These are phyloP conservation scores for Linnaemya tessellans DNA, from an alignment of 2,888 invertebrate species.

Conservation along the genomic window DNA sequence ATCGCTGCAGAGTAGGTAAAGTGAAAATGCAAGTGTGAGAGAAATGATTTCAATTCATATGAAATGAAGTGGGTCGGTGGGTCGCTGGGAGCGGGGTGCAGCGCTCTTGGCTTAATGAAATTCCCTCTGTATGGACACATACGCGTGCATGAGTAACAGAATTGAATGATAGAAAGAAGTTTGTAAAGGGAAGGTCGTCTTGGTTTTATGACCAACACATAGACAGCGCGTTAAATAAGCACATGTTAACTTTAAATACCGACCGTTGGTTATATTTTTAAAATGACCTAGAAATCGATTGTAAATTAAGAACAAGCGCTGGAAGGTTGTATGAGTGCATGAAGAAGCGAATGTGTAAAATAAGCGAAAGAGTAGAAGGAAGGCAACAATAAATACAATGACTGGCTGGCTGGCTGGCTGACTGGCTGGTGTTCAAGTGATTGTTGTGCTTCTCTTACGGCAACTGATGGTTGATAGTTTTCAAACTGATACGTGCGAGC, in stretches of 20 bases:
- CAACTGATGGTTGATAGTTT: slow-evolving; percentile 12
- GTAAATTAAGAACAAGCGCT: slow-evolving; percentile 64
- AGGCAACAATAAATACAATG: background rate
- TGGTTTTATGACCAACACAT: slow-evolving; percentile 17
- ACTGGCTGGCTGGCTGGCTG: background rate
- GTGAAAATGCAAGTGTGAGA: slow-evolving; percentile 7
- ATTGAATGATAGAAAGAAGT: background rate
- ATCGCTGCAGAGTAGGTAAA: slow-evolving; percentile 22
- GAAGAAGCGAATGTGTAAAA: background rate
- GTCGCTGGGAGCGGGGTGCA: background rate
- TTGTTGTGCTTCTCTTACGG: slow-evolving; percentile 26
- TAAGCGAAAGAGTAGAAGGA: background rate
- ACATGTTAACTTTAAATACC: slow-evolving; percentile 27
- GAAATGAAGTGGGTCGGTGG: background rate
- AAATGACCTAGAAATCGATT: slow-evolving; percentile 74
- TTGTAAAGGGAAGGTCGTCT: slow-evolving; percentile 18
- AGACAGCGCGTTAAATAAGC: slow-evolving; percentile 54
- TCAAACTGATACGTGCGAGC: background rate
- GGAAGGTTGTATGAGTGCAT: slow-evolving; percentile 28
- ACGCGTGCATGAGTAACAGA: background rate
- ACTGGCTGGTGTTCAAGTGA: slow-evolving; percentile 5
- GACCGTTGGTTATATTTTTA: slow-evolving; percentile 67
- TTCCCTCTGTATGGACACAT: background rate
- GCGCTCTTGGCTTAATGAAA: background rate
- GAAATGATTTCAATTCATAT: slow-evolving; percentile 14